Evolutionary conservation across 1,140 invertebrate species (phyloP).

Genomic region (Cyclina sinensis): DNA sequence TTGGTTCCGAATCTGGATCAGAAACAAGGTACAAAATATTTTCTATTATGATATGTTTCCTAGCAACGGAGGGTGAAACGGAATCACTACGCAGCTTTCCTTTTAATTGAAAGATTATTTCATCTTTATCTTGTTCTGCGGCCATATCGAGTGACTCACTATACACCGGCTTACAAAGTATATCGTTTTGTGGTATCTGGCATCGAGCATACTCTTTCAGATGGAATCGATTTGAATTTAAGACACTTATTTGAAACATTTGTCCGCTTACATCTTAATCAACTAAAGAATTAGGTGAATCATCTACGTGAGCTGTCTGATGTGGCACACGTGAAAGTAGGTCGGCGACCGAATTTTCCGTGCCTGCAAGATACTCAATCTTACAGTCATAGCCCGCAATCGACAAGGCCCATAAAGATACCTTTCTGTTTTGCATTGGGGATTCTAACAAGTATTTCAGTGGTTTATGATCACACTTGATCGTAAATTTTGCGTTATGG

Average conservation of each 20-base stretch:
- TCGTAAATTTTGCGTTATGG: slow-evolving; percentile 71
- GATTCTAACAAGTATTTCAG: background rate
- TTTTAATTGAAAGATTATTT: background rate
- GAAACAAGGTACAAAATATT: slow-evolving; percentile 62
- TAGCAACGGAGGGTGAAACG: background rate
- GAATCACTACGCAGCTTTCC: background rate
- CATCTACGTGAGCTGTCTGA: background rate
- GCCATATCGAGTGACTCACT: background rate
- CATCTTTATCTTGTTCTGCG: slow-evolving; percentile 57
- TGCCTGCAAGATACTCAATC: slow-evolving; percentile 66
- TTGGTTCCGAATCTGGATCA: slow-evolving; percentile 40
- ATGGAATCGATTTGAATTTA: slow-evolving; percentile 65
- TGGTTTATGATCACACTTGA: slow-evolving; percentile 68
- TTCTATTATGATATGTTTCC: slow-evolving; percentile 48
- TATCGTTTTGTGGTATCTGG: background rate
- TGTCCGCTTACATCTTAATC: slow-evolving; percentile 62
- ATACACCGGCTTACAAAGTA: background rate
- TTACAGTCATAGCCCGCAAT: slow-evolving; percentile 68
- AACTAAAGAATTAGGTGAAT: too few relatives aligned
- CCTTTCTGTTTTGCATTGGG: slow-evolving; percentile 72
- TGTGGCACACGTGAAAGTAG: slow-evolving; percentile 60
- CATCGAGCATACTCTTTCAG: slow-evolving; percentile 43
- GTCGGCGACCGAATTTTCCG: slow-evolving; percentile 69
- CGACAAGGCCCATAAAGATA: slow-evolving; percentile 68
- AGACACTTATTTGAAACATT: slow-evolving; percentile 35